phyloP scores from a whole-genome alignment of 2,797 vertebrate species.

The Molossus molossus region DNA sequence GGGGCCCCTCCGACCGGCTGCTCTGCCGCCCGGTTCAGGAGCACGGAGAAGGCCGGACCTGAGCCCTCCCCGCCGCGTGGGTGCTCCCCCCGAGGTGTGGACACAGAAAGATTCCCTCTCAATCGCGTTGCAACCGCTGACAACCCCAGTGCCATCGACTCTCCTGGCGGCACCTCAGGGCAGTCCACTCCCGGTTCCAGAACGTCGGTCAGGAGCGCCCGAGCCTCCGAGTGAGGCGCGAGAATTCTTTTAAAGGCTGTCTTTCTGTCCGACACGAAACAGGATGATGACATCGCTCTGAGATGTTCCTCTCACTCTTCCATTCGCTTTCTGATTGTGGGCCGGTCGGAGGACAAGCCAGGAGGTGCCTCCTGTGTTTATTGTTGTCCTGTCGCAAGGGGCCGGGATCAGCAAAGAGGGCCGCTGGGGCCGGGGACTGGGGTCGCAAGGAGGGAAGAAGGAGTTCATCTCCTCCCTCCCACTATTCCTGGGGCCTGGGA shows the following conservation, averaged over 20 bases:
- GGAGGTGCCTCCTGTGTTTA: background rate
- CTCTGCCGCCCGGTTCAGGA: background rate
- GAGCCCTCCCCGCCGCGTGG: background rate
- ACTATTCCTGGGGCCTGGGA: background rate
- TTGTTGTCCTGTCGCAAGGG: background rate
- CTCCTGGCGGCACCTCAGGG: rapidly evolving
- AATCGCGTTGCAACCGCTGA: background rate
- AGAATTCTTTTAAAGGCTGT: too few relatives aligned
- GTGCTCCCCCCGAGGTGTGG: background rate
- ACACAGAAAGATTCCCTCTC: background rate
- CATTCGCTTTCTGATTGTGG: background rate
- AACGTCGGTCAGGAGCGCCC: background rate
- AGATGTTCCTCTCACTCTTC: background rate
- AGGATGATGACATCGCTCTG: background rate
- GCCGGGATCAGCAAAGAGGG: background rate
- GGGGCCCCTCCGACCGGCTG: background rate
- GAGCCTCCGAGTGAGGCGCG: too few relatives aligned
- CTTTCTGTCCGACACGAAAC: background rate
- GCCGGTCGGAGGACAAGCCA: too few relatives aligned
- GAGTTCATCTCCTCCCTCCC: rapidly evolving
- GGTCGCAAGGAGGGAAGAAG: background rate
- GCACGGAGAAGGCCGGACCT: background rate
- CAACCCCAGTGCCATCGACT: background rate
- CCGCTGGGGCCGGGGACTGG: background rate
- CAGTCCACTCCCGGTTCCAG: too few relatives aligned